Evolutionary conservation across 1,140 invertebrate genomes (phyloP).

Genomic region (Agrilus planipennis): DNA sequence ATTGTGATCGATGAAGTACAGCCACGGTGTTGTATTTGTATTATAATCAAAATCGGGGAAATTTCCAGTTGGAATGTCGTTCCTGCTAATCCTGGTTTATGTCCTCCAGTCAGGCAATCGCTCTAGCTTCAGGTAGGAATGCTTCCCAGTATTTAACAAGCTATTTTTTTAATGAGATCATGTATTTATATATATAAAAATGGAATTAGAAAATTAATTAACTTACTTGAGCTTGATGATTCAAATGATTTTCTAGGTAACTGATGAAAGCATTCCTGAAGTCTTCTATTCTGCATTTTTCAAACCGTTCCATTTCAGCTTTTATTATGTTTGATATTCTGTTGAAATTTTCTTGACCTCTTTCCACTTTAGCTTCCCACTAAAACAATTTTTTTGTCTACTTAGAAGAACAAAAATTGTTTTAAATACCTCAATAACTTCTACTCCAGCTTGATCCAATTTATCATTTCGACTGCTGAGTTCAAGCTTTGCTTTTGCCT

Average conservation of each 20-base stretch:
- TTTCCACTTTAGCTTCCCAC: constrained; percentile 93
- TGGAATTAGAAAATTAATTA: background rate
- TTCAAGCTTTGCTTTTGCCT: constrained; percentile 86
- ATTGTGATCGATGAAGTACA: constrained; percentile 1
- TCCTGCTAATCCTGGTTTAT: constrained; percentile 30
- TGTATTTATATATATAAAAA: background rate
- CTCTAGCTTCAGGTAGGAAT: constrained; percentile 84
- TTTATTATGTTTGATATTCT: constrained; percentile 93
- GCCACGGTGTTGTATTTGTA: background rate
- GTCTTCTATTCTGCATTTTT: constrained; percentile 75
- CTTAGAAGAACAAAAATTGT: constrained; percentile 1
- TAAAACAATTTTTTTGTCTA: constrained; percentile 32
- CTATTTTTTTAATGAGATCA: constrained; percentile 34
- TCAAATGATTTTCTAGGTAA: constrained; percentile 89
- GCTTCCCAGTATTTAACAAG: constrained; percentile 92
- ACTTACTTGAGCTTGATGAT: constrained; percentile 84
- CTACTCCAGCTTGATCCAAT: constrained; percentile 73
- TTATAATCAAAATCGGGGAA: constrained; percentile 17
- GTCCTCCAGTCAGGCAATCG: constrained; percentile 55
- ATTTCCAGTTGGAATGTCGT: constrained; percentile 33
- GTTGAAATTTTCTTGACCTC: constrained; percentile 93
- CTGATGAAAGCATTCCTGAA: constrained; percentile 82
- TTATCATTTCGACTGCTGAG: constrained; percentile 73
- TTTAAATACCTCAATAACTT: constrained; percentile 74
- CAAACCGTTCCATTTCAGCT: constrained; percentile 88